Conservation (phyloP, 2,113 vertebrate genomes). For the Laterallus jamaicensis region DNA sequence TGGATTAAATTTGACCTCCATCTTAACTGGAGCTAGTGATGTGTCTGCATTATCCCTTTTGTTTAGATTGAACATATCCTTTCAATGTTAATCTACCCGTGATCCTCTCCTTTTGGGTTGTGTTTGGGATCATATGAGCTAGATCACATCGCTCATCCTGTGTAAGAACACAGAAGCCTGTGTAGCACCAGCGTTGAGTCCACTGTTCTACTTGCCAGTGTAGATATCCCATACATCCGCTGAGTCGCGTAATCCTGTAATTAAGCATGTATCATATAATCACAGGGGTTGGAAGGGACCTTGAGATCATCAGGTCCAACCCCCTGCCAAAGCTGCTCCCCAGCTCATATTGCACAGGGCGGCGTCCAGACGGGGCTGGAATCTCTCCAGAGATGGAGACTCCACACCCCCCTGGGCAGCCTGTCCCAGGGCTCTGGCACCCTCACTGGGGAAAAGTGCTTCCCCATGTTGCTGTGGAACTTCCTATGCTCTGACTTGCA, state of each 20-base stretch:
- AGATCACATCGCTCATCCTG: not conserved
- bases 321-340: too few relatives aligned
- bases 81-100: not conserved
- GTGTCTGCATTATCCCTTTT: not conserved
- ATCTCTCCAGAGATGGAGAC: too few relatives aligned
- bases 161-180: not conserved
- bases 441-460: too few relatives aligned
- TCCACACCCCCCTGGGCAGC: too few relatives aligned
- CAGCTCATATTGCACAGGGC: too few relatives aligned
- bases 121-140: not conserved
- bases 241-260: rapidly evolving
- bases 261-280: rapidly evolving
- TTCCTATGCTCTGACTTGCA: too few relatives aligned
- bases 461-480: too few relatives aligned
- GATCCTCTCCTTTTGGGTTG: not conserved
- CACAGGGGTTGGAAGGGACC: too few relatives aligned
- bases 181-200: rapidly evolving
- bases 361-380: too few relatives aligned
- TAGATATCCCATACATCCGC: rapidly evolving
- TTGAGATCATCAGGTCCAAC: too few relatives aligned
- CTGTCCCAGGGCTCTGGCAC: too few relatives aligned
- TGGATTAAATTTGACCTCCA: not conserved
- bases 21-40: not conserved
- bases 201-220: not conserved
- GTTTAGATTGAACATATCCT: not conserved